Base-by-base conservation (phyloP, 2,113 vertebrate species). In the Carollia perspicillata region DNA sequence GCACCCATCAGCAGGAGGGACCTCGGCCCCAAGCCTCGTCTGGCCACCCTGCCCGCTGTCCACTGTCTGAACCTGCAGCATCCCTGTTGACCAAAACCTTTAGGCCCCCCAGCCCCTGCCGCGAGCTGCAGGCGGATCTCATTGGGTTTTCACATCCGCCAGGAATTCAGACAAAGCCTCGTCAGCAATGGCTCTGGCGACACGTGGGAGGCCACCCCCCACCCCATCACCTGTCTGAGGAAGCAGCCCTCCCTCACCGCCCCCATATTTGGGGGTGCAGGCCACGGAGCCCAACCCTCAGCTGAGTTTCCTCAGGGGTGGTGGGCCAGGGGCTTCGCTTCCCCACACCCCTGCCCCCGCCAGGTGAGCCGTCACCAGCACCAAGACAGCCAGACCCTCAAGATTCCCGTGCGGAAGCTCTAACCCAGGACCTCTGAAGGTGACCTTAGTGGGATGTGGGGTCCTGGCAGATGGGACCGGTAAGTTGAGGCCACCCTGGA, bases 91-190 rank as follows among this genome's bases (percentile, higher is more conserved):
- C 10, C 4, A 51, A 47, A 20, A 33, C n/a, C 14, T 44, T 7
- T 7, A 49, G 58, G 18, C 22, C 22, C 53, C 58, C 26, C 51
- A 53, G 17, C 23, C 35, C 44, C n/a, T 16, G 14, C 6, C n/a
- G n/a, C n/a, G n/a, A n/a, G n/a, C 40, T 1, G 0, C 58, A 8
- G 49, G 28, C 37, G 66, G 60, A 35, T 1, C 5, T 28, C 7
- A 6, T 23, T 14, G 42, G 20, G 35, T 13, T 55, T 49, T 71
- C 60, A 44, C 18, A 11, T 42, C 89, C n/a, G 13, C 13, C 22
- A 80, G 33, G 55, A 37, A 16, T 51, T 8, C 3, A 4, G 20
- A 9, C 28, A 1, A 1, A 2, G 37, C 44, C n/a, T 4, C 12
- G 58, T 22, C 8, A 1, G 12, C 12, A 12, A 66, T 40, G 90